phyloP scores from a whole-genome alignment of 2,888 invertebrate genomes.

The Colletes collaris region DNA sequence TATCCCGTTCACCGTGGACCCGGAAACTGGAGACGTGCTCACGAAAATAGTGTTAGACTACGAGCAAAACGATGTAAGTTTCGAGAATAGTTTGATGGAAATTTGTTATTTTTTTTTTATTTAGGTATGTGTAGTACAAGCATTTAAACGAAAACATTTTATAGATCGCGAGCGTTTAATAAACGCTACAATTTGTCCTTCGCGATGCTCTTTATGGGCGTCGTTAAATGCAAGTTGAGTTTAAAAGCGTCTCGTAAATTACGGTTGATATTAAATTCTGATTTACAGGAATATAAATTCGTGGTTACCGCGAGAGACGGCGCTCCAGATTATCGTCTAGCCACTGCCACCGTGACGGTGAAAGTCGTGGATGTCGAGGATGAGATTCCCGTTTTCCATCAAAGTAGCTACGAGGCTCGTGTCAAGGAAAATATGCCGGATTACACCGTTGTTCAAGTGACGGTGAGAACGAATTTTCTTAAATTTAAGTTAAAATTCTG shows the following conservation, averaged over 20 bases:
- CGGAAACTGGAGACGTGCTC: constrained; percentile 90
- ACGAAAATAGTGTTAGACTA: constrained; percentile 91
- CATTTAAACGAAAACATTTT: too few relatives aligned
- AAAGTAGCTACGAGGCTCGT: constrained; percentile 89
- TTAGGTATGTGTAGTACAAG: too few relatives aligned
- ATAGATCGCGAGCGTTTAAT: too few relatives aligned
- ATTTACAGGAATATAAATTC: constrained; percentile 88
- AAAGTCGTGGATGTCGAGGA: constrained; percentile 92
- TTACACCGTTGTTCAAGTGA: constrained; percentile 90
- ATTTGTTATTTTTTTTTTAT: too few relatives aligned
- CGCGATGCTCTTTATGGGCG: too few relatives aligned
- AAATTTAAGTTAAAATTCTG: too few relatives aligned
- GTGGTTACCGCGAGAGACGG: constrained; percentile 95
- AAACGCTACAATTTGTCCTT: too few relatives aligned
- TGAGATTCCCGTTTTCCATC: constrained; percentile 91
- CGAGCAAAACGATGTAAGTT: constrained; percentile 89
- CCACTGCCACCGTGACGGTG: constrained; percentile 94
- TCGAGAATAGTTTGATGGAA: too few relatives aligned
- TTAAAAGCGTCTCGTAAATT: background rate
- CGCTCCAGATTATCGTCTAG: constrained; percentile 92
- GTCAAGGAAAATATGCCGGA: constrained; percentile 94
- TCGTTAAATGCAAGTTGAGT: too few relatives aligned
- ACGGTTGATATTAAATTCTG: background rate
- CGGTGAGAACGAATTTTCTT: constrained; percentile 83
- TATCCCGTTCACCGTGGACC: constrained; percentile 91